Evolutionary conservation across 1,140 invertebrate genomes (phyloP).

Genomic region (Bombus consobrinus): DNA sequence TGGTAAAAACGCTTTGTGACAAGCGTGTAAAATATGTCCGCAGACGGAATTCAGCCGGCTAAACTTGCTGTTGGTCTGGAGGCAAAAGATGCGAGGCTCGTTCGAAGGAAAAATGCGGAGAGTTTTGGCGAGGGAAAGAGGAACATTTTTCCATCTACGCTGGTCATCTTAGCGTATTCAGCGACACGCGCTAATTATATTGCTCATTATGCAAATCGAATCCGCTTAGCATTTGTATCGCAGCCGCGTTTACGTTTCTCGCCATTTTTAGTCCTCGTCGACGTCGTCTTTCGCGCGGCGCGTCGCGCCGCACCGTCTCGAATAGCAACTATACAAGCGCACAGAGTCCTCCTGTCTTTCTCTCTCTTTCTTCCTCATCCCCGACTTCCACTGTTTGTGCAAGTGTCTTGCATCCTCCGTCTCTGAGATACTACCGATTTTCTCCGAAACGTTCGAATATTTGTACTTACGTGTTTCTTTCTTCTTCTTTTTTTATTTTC

Average conservation of each 20-base stretch:
- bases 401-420: slow-evolving; percentile 7
- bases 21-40: background rate
- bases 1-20: background rate
- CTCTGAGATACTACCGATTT: background rate
- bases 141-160: background rate
- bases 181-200: slow-evolving; percentile 41
- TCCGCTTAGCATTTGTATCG: slow-evolving; percentile 20
- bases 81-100: background rate
- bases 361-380: background rate
- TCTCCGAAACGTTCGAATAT: background rate
- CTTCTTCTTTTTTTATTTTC: no score
- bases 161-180: slow-evolving; percentile 33
- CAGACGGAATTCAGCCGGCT: background rate
- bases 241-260: slow-evolving; percentile 23
- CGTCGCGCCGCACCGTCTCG: background rate
- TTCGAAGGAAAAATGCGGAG: background rate
- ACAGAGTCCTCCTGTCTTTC: background rate
- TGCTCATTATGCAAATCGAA: slow-evolving; percentile 36
- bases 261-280: slow-evolving; percentile 13
- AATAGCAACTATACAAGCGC: slow-evolving; percentile 22
- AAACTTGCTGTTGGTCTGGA: background rate
- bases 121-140: background rate
- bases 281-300: background rate
- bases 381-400: background rate
- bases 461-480: background rate